These are phyloP conservation scores for Coracopsis vasa DNA, from an alignment of 2,113 vertebrate genomes.

Conservation along the genomic window DNA sequence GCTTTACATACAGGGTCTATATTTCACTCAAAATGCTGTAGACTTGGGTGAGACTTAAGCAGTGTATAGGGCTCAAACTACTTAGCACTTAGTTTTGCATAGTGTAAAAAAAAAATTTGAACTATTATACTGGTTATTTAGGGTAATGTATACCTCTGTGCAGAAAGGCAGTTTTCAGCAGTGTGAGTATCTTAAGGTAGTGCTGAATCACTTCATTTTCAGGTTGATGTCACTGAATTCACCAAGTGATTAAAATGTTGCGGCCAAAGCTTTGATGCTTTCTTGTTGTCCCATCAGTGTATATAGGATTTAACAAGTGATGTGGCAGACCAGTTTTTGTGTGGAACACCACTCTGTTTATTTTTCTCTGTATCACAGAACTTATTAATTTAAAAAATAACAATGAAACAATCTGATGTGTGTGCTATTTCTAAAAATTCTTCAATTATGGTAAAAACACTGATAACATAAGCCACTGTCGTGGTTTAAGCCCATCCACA, in stretches of 20 bases:
- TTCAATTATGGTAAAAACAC: background rate
- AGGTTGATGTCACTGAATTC: background rate
- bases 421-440: background rate
- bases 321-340: background rate
- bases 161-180: background rate
- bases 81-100: background rate
- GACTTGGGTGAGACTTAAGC: background rate
- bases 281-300: background rate
- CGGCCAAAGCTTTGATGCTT: background rate
- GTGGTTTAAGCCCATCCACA: too few relatives aligned
- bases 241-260: background rate
- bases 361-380: background rate
- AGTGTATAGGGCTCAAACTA: background rate
- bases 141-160: background rate
- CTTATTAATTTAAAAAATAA: background rate
- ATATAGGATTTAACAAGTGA: background rate
- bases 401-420: background rate
- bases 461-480: too few relatives aligned
- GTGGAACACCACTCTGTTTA: background rate
- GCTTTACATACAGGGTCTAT: background rate
- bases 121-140: background rate
- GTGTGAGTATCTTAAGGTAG: background rate
- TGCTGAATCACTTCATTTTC: background rate
- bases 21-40: background rate
- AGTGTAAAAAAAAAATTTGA: background rate